Evolutionary conservation across 2,113 vertebrate genomes (phyloP), one percentile per base, ranked within the genome.

Genomic region (Campylomormyrus numenius): DNA sequence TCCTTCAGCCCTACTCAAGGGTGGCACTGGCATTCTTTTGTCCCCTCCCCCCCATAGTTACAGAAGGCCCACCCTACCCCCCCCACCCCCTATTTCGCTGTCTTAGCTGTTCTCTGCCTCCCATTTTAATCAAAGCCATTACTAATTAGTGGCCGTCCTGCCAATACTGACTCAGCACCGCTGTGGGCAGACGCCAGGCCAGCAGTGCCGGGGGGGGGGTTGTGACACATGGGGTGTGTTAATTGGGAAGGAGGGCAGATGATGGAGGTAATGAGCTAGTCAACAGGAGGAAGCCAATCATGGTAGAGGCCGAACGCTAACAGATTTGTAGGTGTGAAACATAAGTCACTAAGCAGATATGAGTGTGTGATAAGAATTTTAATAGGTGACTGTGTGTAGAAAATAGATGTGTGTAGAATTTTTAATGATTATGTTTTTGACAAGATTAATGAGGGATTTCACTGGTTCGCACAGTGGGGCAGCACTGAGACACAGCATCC

Each of bases 161-260:
- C 42, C 70, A 19, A 80, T 90, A 48, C 74, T 92, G 87, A 77
- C 85, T 89, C 90, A 85, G 9, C 90, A 87, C 89, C 92, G 91
- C 91, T 93, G 89, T 90, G 92, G 91, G 90, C 91, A 92, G 92
- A 90, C 91, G 92, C 90, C 62, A 24, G 21, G 92, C 88, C 80
- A 86, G 88, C 91, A 91, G 31, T 24, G 49, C 10, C 15, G 56
- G 58, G 74, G 35, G 53, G 83, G 27, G 46, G 87, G 77, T 5
- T 58, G 53, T 24, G 53, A 58, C 53, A 8, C 21, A 24, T 1
- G 7, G 19, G 56, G 21, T 9, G 21, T n/a, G 56, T 58, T 58
- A 58, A 9, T 35, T 49, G 83, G 87, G 89, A 85, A 89, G 45
- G 49, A 42, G 39, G 45, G 21, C 42, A 50, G 39, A 10, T 46